Percentiles rank a stretch among this genome's conserved stretches.
Evolutionary conservation across 2,888 invertebrate species (phyloP).

Genomic region (Escarpia spicata): DNA sequence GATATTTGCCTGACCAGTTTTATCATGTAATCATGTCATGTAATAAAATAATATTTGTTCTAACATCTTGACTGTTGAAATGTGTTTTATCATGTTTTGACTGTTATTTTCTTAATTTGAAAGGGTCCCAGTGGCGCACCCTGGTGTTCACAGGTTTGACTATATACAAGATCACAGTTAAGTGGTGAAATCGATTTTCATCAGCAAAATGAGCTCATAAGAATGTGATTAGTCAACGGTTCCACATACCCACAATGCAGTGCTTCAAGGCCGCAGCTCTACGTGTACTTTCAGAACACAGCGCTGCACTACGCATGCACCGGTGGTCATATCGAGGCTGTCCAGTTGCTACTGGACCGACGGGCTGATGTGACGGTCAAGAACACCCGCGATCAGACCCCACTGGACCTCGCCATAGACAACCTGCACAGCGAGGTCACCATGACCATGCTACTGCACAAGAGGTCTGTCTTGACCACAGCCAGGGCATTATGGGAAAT

Average conservation of each 20-base stretch:
- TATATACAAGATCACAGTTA: too few relatives aligned
- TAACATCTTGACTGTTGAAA: background rate
- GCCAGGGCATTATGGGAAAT: too few relatives aligned
- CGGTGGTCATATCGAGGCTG: conserved; percentile 91
- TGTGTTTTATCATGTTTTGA: background rate
- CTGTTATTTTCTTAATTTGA: background rate
- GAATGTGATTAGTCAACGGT: too few relatives aligned
- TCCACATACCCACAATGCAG: background rate
- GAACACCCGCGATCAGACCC: conserved; percentile 93
- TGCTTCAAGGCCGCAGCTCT: background rate
- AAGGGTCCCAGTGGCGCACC: too few relatives aligned
- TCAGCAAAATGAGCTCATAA: too few relatives aligned
- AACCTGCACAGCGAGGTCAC: conserved; percentile 43
- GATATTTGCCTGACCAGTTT: background rate
- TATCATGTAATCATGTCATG: background rate
- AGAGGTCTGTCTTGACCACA: conserved; percentile 35
- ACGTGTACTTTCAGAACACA: conserved; percentile 74
- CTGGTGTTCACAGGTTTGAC: too few relatives aligned
- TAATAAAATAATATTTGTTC: background rate
- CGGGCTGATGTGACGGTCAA: conserved; percentile 90
- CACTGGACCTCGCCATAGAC: conserved; percentile 83
- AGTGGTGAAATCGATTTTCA: too few relatives aligned
- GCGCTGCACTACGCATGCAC: conserved; percentile 97
- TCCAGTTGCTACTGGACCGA: conserved; percentile 80
- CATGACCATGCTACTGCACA: conserved; percentile 41